Evolutionary conservation across 2,888 invertebrate species (phyloP), one percentile per base, ranked within the genome.

Genomic region (Hypomecis atomaria): DNA sequence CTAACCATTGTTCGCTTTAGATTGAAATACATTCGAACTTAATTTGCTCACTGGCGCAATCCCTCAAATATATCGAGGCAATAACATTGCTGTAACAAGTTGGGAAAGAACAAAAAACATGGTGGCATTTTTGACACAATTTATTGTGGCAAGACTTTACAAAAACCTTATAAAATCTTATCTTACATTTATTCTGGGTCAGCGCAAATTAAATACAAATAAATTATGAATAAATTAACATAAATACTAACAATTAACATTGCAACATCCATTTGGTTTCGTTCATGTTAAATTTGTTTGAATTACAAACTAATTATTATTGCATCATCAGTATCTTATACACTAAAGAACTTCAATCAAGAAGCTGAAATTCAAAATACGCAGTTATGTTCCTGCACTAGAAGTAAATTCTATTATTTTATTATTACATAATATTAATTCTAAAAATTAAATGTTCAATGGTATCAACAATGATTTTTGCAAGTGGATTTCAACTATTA

Each of bases 261-360:
- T 87, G 83, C 84, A 84, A 79, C 79, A 83, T 83, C 66, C 76
- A 82, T 90, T 90, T 89, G 90, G 89, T 84, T 83, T 88, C 78
- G 79, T 80, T 84, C 59, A 49, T 50, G 10, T 40, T 47, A 54
- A 74, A 75, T 69, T 63, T 52, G 67, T 65, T 42, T 47, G 50
- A 66, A 64, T 11, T 52, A 69, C 45, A 56, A 59, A 60, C 9
- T 58, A 34, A 49, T 49, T 34, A 48, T 23, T 34, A 42, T 58
- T 55, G 55, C 55, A 55, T 45, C 33, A 55, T 45, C n/a, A 45
- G 7, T 44, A 10, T 10, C 37, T 55, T 45, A 55, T 6, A 10
- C 13, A 42, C 52, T 52, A 43, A 55, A 13, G n/a, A 34, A 43
- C 6, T 33, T 43, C 36, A n/a, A 34, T 34, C 5, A 40, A 23